Evolutionary conservation across 2,888 invertebrate species (phyloP).

Genomic region (Thecophora atra): DNA sequence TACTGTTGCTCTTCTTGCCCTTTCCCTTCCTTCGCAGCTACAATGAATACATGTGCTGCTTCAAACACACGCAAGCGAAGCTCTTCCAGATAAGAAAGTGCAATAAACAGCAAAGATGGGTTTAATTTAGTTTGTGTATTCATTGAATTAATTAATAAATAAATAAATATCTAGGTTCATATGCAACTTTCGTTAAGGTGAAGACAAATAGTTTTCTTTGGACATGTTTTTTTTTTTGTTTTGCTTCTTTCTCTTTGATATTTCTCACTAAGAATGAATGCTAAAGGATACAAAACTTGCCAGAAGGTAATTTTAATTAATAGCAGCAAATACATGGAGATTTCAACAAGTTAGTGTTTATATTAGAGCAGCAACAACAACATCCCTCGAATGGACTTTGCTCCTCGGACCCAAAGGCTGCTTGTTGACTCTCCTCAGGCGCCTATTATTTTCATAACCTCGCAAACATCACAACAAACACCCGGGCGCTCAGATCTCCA

Average conservation of each 20-base stretch:
- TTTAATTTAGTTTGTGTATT: background rate
- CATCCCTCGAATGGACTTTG: background rate
- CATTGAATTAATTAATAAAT: conserved; percentile 12
- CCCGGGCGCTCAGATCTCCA: conserved; percentile 14
- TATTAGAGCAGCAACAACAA: background rate
- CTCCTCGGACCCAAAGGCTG: background rate
- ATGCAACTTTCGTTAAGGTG: background rate
- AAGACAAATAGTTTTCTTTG: background rate
- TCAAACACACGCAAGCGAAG: too few relatives aligned
- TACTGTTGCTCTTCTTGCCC: background rate
- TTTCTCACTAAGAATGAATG: background rate
- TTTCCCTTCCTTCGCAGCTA: background rate
- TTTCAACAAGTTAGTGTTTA: conserved; percentile 3
- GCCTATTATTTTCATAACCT: conserved; percentile 32
- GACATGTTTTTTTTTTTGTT: background rate
- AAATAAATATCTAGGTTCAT: background rate
- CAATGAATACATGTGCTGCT: background rate
- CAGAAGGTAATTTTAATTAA: background rate
- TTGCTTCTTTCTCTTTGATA: background rate
- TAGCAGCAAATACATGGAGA: conserved; percentile 8
- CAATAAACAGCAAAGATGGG: background rate
- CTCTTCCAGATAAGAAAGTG: too few relatives aligned
- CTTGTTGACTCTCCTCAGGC: conserved; percentile 5
- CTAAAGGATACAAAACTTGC: background rate
- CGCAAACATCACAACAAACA: conserved; percentile 14